phyloP scores from a whole-genome alignment of 1,140 invertebrate species.

The Xylocopa sonorina region DNA sequence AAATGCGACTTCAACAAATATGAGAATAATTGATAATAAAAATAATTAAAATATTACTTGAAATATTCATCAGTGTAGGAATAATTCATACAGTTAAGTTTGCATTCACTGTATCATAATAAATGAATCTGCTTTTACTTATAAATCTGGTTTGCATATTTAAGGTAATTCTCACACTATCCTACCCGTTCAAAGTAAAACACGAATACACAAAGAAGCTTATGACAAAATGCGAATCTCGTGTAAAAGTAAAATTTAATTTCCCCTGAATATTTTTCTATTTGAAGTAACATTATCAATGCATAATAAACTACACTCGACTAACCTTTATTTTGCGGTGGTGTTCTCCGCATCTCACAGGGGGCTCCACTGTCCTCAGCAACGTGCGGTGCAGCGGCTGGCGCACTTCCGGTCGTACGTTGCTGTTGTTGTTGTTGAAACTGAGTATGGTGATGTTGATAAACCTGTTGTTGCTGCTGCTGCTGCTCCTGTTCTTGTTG shows the following conservation, averaged over 20 bases:
- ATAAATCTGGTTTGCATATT: not conserved
- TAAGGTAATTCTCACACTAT: not conserved
- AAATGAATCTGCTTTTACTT: not conserved
- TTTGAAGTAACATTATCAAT: not conserved
- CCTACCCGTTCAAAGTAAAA: not conserved
- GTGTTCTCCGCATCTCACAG: slow-evolving; percentile 81
- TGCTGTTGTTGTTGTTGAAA: slow-evolving; percentile 66
- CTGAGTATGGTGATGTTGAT: slow-evolving; percentile 59
- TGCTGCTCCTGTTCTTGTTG: slow-evolving; percentile 51
- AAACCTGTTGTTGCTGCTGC: slow-evolving; percentile 36
- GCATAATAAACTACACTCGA: not conserved
- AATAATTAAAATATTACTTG: not conserved
- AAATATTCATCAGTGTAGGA: not conserved
- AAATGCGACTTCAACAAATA: not conserved
- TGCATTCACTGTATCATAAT: too few relatives aligned
- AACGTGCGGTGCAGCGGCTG: slow-evolving; percentile 58
- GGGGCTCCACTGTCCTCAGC: slow-evolving; percentile 74
- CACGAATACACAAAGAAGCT: too few relatives aligned
- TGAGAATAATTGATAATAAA: too few relatives aligned
- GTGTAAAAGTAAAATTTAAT: too few relatives aligned
- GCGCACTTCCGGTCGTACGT: slow-evolving; percentile 58
- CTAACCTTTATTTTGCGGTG: slow-evolving; percentile 80
- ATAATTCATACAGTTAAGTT: not conserved
- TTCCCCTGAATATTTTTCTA: not conserved
- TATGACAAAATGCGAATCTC: too few relatives aligned